These are phyloP conservation scores for Grallaria varia DNA, from an alignment of 2,113 vertebrate species.

Conservation along the genomic window DNA sequence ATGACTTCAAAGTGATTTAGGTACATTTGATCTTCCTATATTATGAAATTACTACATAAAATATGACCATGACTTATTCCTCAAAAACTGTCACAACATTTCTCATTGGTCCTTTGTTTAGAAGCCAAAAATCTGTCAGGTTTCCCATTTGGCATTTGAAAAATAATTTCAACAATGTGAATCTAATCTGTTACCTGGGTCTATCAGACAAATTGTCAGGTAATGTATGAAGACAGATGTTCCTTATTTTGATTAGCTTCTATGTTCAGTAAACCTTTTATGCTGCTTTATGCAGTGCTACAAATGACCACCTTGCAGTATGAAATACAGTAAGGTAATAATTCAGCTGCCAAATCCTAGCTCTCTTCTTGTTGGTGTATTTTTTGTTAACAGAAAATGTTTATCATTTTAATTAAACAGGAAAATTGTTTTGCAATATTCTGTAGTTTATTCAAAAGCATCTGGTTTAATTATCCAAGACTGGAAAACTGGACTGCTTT, in stretches of 20 bases:
- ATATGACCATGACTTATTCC: not conserved
- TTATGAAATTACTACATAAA: not conserved
- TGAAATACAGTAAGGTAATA: not conserved
- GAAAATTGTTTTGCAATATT: slow-evolving; percentile 32
- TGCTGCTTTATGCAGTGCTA: not conserved
- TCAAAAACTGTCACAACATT: not conserved
- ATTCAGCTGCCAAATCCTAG: not conserved
- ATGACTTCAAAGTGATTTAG: not conserved
- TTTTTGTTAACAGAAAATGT: not conserved
- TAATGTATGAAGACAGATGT: not conserved
- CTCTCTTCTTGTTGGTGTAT: not conserved
- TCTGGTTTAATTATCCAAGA: slow-evolving; percentile 32
- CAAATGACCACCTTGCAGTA: not conserved
- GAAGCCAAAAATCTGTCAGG: not conserved
- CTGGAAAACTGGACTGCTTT: not conserved
- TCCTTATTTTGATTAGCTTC: not conserved
- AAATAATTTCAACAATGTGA: not conserved
- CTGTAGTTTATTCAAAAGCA: slow-evolving; percentile 35
- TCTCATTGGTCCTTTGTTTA: not conserved
- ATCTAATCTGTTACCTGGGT: not conserved
- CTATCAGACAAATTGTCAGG: not conserved
- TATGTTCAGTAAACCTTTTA: not conserved
- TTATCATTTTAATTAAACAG: slow-evolving; percentile 44
- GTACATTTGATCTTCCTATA: not conserved
- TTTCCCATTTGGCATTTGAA: not conserved